Percentiles rank a stretch among this genome's conserved stretches.
These are phyloP conservation scores for Cephus runcator DNA, from an alignment of 2,888 invertebrate species.

Conservation along the genomic window DNA sequence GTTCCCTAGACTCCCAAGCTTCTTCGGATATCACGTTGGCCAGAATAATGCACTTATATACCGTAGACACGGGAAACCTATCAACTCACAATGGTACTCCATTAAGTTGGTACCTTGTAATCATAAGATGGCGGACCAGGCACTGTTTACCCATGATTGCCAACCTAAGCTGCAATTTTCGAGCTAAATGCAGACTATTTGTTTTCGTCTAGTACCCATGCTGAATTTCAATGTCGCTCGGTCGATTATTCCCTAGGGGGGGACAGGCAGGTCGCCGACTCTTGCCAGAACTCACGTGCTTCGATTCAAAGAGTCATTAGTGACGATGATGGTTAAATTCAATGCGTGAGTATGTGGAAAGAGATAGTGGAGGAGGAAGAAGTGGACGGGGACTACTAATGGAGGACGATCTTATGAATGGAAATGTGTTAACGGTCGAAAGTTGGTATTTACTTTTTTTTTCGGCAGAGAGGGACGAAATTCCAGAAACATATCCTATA, in stretches of 20 bases:
- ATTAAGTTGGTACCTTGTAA: neutral
- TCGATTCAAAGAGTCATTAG: slow-evolving; percentile 6
- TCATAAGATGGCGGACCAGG: neutral
- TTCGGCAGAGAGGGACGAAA: neutral
- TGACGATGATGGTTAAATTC: slow-evolving; percentile 17
- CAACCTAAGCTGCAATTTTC: neutral
- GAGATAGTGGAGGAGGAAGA: slow-evolving; percentile 12
- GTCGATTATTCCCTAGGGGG: slow-evolving; percentile 5
- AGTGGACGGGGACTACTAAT: neutral
- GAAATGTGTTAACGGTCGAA: slow-evolving; percentile 35
- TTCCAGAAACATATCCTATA: neutral
- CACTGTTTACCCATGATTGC: neutral
- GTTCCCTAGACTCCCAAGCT: neutral
- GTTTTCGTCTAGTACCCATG: slow-evolving; percentile 19
- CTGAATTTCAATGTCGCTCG: slow-evolving; percentile 38
- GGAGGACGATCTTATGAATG: slow-evolving; percentile 35
- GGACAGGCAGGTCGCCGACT: neutral
- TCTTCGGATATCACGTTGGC: neutral
- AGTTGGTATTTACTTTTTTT: neutral
- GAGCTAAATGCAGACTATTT: neutral
- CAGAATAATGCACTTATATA: neutral
- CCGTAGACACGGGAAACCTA: neutral
- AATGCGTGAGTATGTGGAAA: slow-evolving; percentile 19
- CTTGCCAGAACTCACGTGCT: neutral
- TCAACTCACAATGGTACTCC: neutral